phyloP scores from a whole-genome alignment of 2,797 vertebrate species.

The Pantherophis alleghaniensis region DNA sequence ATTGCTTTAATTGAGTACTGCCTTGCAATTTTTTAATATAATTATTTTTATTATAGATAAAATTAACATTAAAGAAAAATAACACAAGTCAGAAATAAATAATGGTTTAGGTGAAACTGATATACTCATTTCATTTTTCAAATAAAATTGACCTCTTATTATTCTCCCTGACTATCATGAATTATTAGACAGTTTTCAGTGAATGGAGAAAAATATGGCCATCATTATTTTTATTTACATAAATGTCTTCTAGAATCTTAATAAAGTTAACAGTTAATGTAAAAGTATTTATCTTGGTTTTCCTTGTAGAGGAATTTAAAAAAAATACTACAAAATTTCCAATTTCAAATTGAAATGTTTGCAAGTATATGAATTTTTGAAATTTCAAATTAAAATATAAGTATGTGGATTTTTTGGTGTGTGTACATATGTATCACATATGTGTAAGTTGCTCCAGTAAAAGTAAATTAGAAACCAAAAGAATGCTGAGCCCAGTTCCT shows the following conservation, averaged over 20 bases:
- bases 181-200: background rate
- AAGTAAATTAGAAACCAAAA: background rate
- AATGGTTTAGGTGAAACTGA: background rate
- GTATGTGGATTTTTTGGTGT: background rate
- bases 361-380: background rate
- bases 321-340: background rate
- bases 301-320: background rate
- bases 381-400: background rate
- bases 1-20: background rate
- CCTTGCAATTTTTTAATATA: background rate
- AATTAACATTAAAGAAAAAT: background rate
- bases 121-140: background rate
- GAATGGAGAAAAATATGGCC: background rate
- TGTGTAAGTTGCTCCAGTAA: background rate
- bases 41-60: background rate
- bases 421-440: background rate
- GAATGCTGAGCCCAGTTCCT: background rate
- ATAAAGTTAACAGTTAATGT: background rate
- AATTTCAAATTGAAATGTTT: too few species aligned
- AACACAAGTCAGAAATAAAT: background rate
- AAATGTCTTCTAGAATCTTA: background rate
- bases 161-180: background rate
- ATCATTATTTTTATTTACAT: background rate
- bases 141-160: background rate
- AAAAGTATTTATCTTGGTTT: background rate